phyloP scores from a whole-genome alignment of 2,888 invertebrate genomes.

The Drosophila rellima region DNA sequence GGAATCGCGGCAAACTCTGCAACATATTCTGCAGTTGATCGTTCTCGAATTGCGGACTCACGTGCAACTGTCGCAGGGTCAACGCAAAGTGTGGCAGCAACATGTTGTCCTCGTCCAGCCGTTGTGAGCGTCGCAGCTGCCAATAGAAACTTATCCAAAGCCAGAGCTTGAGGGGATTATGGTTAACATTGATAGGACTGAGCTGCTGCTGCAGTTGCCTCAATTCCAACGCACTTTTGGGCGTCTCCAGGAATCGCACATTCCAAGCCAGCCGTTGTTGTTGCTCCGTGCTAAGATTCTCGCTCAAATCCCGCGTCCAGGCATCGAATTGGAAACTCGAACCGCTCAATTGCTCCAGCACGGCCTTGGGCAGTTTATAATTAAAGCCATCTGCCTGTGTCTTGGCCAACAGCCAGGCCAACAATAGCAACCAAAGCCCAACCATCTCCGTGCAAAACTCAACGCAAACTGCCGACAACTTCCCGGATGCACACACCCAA shows the following conservation, averaged over 20 bases:
- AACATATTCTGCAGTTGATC: conserved; percentile 66
- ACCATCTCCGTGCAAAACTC: conserved; percentile 31
- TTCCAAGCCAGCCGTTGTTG: conserved; percentile 58
- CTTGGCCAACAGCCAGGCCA: conserved; percentile 8
- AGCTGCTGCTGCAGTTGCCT: conserved; percentile 36
- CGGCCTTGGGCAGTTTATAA: background rate
- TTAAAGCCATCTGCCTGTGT: background rate
- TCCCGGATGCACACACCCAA: background rate
- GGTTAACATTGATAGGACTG: conserved; percentile 7
- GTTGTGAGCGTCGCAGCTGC: conserved; percentile 44
- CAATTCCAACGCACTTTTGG: background rate
- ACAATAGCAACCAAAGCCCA: conserved; percentile 3
- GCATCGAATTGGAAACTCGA: conserved; percentile 34
- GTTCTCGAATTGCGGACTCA: conserved; percentile 18
- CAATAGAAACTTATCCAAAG: conserved; percentile 69
- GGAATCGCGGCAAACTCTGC: conserved; percentile 55
- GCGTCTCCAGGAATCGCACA: conserved; percentile 32
- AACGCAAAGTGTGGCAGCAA: conserved; percentile 57
- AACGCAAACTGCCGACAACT: background rate
- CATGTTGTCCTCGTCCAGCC: conserved; percentile 13
- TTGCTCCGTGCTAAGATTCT: conserved; percentile 12
- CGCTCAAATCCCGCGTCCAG: conserved; percentile 44
- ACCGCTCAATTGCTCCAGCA: conserved; percentile 23
- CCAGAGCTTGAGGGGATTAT: conserved; percentile 50
- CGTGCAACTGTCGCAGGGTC: conserved; percentile 45